A percentile compares a stretch with the other conserved stretches of the same genome.
Evolutionary conservation across 1,140 invertebrate genomes (phyloP).

Genomic region (Danaus melanippus): DNA sequence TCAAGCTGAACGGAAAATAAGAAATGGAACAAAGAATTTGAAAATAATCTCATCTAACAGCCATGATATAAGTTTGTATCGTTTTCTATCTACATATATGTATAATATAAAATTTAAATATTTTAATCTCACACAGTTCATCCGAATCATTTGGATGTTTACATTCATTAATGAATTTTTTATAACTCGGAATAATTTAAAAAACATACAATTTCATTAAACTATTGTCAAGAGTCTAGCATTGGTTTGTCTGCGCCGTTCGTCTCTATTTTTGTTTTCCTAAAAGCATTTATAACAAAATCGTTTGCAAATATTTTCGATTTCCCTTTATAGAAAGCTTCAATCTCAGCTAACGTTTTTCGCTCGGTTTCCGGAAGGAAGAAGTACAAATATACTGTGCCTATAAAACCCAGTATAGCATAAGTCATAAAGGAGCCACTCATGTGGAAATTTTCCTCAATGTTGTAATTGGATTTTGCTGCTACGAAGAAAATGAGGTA

Average conservation of each 20-base stretch:
- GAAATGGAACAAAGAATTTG: too few species aligned
- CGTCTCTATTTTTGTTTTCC: conserved; percentile 32
- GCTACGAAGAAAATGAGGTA: conserved; percentile 76
- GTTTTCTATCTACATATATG: too few species aligned
- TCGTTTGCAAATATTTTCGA: conserved; percentile 58
- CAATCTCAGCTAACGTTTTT: conserved; percentile 82
- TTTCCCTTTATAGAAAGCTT: conserved; percentile 59
- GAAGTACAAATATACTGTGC: conserved; percentile 74
- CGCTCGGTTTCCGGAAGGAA: conserved; percentile 86
- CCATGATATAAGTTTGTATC: too few species aligned
- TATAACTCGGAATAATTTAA: too few species aligned
- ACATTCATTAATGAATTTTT: too few species aligned
- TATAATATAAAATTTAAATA: too few species aligned
- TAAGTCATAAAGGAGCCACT: conserved; percentile 77
- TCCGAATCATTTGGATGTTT: too few species aligned
- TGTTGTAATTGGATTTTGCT: conserved; percentile 75
- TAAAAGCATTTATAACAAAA: conserved; percentile 55
- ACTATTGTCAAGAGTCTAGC: conserved; percentile 39
- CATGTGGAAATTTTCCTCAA: conserved; percentile 69
- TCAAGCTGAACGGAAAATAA: too few species aligned
- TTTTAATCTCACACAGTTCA: too few species aligned
- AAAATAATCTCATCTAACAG: too few species aligned
- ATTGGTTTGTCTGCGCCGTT: conserved; percentile 41
- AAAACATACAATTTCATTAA: conserved; percentile 1
- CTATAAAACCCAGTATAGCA: conserved; percentile 69